Conservation (phyloP, 2,888 invertebrate species). For the Xanthia icteritia region DNA sequence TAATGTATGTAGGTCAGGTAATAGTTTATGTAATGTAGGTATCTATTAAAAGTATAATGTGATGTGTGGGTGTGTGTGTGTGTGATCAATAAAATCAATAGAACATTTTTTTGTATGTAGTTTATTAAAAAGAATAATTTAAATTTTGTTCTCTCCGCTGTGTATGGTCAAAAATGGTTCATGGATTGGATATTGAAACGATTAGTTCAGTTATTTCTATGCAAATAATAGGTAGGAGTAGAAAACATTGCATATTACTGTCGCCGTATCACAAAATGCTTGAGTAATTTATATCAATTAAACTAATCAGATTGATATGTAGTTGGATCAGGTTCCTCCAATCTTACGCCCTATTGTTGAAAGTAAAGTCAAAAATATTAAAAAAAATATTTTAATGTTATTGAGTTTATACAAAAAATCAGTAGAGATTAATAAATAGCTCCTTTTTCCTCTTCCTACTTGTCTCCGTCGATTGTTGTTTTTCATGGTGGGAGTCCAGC, state of each 20-base stretch:
- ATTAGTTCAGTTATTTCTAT: not conserved
- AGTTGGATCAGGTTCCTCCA: slow-evolving; percentile 18
- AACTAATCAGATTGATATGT: slow-evolving; percentile 11
- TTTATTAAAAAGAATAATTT: slow-evolving; percentile 37
- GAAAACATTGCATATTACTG: not conserved
- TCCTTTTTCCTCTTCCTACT: not conserved
- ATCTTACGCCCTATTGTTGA: slow-evolving; percentile 47
- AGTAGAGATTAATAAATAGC: slow-evolving; percentile 34
- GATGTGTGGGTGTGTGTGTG: no score
- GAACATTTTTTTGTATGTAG: not conserved
- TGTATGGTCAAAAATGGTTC: not conserved
- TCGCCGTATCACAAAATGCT: not conserved
- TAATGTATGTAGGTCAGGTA: no score
- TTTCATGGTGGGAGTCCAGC: slow-evolving; percentile 12
- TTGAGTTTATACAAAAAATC: slow-evolving; percentile 30
- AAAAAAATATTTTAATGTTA: slow-evolving; percentile 27
- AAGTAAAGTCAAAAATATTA: slow-evolving; percentile 49
- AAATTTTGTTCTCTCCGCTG: not conserved
- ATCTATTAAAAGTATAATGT: no score
- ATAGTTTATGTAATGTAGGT: no score
- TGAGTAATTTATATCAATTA: not conserved
- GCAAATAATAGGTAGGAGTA: not conserved
- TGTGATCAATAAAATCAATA: slow-evolving; percentile 18
- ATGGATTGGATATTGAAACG: not conserved
- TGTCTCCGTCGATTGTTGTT: slow-evolving; percentile 2